These are phyloP conservation scores for Anthopleura sola DNA, from an alignment of 64 coral and sea anemone species.

Conservation along the genomic window DNA sequence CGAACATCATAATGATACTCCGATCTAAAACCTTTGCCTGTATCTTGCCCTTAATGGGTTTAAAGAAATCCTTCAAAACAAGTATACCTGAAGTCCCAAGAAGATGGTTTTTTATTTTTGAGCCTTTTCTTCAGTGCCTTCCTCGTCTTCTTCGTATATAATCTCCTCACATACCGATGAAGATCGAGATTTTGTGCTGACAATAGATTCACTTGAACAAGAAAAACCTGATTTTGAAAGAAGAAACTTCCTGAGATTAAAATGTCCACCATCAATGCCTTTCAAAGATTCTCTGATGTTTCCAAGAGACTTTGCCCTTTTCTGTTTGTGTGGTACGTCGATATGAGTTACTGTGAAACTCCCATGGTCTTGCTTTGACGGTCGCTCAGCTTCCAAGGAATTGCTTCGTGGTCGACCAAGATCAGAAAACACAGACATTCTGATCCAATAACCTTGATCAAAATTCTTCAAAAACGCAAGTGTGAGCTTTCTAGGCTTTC, in stretches of 20 bases:
- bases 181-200: slow-evolving; percentile 7
- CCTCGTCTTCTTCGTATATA: slow-evolving; percentile 25
- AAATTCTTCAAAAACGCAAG: not conserved
- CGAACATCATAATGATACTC: too few species aligned
- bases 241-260: not conserved
- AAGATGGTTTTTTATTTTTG: too few species aligned
- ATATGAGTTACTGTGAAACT: slow-evolving; percentile 7
- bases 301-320: not conserved
- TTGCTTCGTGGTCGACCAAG: not conserved
- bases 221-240: not conserved
- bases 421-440: not conserved
- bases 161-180: slow-evolving; percentile 23
- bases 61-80: too few species aligned
- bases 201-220: not conserved
- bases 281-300: not conserved
- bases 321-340: not conserved
- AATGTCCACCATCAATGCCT: not conserved
- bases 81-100: too few species aligned
- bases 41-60: too few species aligned
- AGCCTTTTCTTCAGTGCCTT: not conserved
- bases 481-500: too few species aligned
- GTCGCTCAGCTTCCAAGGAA: not conserved
- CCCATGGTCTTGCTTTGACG: slow-evolving; percentile 4
- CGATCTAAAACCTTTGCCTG: too few species aligned
- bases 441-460: not conserved